Evolutionary conservation across 2,888 invertebrate species (phyloP).

Genomic region (Drosophila mayaguana): DNA sequence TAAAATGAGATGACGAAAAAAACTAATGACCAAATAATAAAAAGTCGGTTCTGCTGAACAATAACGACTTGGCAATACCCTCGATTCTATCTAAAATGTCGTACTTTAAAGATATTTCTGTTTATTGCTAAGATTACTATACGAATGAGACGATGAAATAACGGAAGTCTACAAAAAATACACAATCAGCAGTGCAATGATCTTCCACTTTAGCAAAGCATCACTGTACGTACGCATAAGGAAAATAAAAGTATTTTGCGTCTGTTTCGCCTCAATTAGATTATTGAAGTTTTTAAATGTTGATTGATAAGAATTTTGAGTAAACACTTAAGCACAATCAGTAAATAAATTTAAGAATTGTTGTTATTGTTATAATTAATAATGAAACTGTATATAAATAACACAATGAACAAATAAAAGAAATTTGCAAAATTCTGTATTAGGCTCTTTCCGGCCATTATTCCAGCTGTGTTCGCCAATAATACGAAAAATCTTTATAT

Average conservation of each 20-base stretch:
- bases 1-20: not conserved
- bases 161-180: not conserved
- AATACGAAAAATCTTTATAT: slow-evolving; percentile 3
- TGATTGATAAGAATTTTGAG: slow-evolving; percentile 17
- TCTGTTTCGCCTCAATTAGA: not conserved
- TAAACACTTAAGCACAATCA: slow-evolving; percentile 22
- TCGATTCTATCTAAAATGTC: not conserved
- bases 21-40: not conserved
- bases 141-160: not conserved
- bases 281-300: not conserved
- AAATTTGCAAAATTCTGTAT: slow-evolving; percentile 5
- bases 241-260: slow-evolving; percentile 1
- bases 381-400: slow-evolving; percentile 18
- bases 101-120: not conserved
- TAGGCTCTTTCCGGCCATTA: not conserved
- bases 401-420: slow-evolving; percentile 14
- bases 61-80: not conserved
- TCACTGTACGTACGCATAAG: not conserved
- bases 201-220: not conserved
- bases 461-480: slow-evolving; percentile 14
- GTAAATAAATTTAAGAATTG: slow-evolving; percentile 1
- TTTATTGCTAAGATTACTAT: not conserved
- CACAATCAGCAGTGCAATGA: no score
- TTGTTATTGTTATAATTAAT: slow-evolving; percentile 7
- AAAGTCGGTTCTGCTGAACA: not conserved